Base-by-base conservation (phyloP, 2,113 vertebrate species). In the Syngnathus scovelli region DNA sequence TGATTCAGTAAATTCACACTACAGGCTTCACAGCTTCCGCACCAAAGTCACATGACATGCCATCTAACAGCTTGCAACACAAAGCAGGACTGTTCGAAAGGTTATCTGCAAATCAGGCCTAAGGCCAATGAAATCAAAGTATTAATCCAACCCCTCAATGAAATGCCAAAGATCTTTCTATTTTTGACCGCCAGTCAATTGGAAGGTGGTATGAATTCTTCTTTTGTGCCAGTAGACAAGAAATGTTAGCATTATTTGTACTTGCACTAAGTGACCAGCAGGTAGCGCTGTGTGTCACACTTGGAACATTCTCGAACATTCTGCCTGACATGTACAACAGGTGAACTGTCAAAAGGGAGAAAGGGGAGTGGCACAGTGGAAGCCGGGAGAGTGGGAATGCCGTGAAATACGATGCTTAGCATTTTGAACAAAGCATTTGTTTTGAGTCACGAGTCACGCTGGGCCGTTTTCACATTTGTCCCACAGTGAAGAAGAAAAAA, bases 261-360 rank as follows among this genome's bases (percentile, higher is more conserved):
- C 13, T 6, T 61, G 21, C 51, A 21, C 21, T 66, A 38, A 58
- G n/a, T 7, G n/a, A 15, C 74, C 82, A 80, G 78, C 69, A 86
- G 85, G 69, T 48, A 65, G 77, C 63, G 75, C 81, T 71, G 46
- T 61, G 70, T 61, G 60, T 39, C 59, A 21, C 59, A 41, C 6
- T 21, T 41, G 38, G n/a, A 21, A 39, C 18, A 5, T 72, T 73
- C 73, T 19, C 55, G 80, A 87, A 78, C 51, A 41, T 80, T 85
- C 78, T 27, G 56, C 41, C 69, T 21, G 16, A 38, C 63, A 49
- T 56, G 62, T 64, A 21, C 43, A 67, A 72, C 70, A 80, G 74
- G 66, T 79, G 55, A 81, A 61, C 68, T 1, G 21, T 71, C 33
- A 64, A 21, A 33, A 54, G 41, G 56, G 55, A 23, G 54, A 1